Evolutionary conservation across 1,140 invertebrate species (phyloP).

Genomic region (Cyclina sinensis): DNA sequence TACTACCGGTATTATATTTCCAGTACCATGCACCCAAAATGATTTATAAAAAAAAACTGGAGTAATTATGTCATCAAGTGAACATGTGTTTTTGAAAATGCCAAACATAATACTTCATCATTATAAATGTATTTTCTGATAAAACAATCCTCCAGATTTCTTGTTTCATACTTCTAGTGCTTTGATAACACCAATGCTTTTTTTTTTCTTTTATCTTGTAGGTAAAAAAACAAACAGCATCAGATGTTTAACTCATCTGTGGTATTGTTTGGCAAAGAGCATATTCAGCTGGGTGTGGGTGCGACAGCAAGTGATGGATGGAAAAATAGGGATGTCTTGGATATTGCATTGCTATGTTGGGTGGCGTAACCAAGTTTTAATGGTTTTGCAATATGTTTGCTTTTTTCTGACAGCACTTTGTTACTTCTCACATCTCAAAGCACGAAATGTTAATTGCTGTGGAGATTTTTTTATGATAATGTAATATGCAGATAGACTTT

Average conservation of each 20-base stretch:
- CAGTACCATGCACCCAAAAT: too few species aligned
- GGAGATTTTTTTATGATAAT: constrained; percentile 18
- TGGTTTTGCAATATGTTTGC: neutral
- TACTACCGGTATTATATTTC: too few species aligned
- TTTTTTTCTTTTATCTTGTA: neutral
- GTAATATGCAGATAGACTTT: neutral
- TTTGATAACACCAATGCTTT: neutral
- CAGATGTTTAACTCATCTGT: constrained; percentile 24
- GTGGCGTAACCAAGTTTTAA: constrained; percentile 25
- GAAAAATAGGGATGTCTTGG: neutral
- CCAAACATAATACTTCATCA: neutral
- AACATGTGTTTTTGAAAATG: constrained; percentile 4
- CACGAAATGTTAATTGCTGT: neutral
- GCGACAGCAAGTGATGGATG: constrained; percentile 8
- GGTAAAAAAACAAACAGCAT: neutral
- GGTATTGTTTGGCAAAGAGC: constrained; percentile 38
- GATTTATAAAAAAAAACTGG: too few species aligned
- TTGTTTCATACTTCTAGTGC: neutral
- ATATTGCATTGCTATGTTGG: constrained; percentile 21
- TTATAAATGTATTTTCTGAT: neutral
- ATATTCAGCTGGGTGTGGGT: neutral
- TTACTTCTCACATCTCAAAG: neutral
- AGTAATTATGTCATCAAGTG: neutral
- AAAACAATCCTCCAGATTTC: neutral
- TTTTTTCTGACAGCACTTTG: neutral